phyloP scores from a whole-genome alignment of 2,113 vertebrate species.

The Dolichotis patagonum region DNA sequence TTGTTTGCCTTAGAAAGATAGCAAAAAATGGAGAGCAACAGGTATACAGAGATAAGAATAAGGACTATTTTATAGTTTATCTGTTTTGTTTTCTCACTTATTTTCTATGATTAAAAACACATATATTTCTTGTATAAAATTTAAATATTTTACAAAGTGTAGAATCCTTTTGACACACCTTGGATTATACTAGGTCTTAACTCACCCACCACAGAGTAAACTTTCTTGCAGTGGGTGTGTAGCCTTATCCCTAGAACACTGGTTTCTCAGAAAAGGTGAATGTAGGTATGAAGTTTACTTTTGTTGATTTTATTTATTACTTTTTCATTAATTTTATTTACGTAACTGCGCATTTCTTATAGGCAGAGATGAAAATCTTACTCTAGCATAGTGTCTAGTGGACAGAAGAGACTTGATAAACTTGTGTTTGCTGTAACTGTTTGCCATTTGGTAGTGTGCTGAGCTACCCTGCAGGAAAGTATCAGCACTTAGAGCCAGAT shows the following conservation, averaged over 20 bases:
- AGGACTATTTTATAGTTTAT: neutral
- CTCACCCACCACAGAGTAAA: neutral
- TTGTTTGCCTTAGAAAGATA: neutral
- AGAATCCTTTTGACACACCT: neutral
- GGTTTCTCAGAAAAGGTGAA: neutral
- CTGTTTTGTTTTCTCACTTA: neutral
- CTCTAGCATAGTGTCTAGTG: neutral
- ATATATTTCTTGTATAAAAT: neutral
- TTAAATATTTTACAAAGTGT: neutral
- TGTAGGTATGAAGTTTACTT: neutral
- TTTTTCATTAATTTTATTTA: neutral
- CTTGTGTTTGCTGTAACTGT: neutral
- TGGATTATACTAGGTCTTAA: neutral
- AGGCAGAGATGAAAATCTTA: neutral
- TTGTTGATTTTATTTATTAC: neutral
- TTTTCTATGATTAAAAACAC: conserved; percentile 5
- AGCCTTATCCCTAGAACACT: neutral
- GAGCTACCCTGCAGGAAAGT: neutral
- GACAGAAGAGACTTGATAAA: neutral
- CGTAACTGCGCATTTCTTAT: neutral
- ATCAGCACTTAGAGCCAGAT: neutral
- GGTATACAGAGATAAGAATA: neutral
- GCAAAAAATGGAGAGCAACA: neutral
- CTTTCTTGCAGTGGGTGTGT: neutral
- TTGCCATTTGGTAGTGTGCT: neutral